Base-by-base conservation (phyloP, 2,888 invertebrate species). In the Oligia fasciuncula region DNA sequence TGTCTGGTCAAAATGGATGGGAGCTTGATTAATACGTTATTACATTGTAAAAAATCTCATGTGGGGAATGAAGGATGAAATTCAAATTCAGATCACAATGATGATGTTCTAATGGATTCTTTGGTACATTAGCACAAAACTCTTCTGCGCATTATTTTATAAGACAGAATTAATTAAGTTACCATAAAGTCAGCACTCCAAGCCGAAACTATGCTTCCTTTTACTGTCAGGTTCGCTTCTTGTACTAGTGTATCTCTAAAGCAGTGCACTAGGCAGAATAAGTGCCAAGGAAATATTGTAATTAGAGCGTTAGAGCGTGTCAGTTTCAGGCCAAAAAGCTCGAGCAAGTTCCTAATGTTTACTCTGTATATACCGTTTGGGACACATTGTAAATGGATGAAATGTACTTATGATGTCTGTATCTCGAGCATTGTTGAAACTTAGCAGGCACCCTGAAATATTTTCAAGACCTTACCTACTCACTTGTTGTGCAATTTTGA, bases 261-360 rank as follows among this genome's bases (percentile, higher is more conserved):
- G 62, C 69, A 9, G 35, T 40, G 9, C 40, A 51, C 72, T 72
- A 40, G 40, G 35, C 72, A n/a, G 19, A 51, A 51, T 40, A 29
- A 76, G 49, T 85, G 88, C 85, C 80, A 85, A 89, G 81, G n/a
- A 83, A 84, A 88, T 89, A 88, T 88, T 87, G 14, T 76, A 73
- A 73, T 89, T 86, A 87, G 75, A 79, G 76, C 69, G 60, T 65
- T 67, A 66, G 62, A 76, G 62, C 43, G 67, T 63, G 35, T 62
- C 57, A 63, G 23, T 72, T 74, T 40, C 19, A 65, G 43, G n/a
- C n/a, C 57, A 14, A 62, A 67, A 68, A 46, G 57, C 57, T 49
- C 71, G 35, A 57, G 67, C 60, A 67, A 67, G 67, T 51, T 63
- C 23, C 46, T 29, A 66, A 46, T 57, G 1, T 66, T 40, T 57